Conservation (phyloP, 2,797 vertebrate genomes). For the Syncerus caffer region DNA sequence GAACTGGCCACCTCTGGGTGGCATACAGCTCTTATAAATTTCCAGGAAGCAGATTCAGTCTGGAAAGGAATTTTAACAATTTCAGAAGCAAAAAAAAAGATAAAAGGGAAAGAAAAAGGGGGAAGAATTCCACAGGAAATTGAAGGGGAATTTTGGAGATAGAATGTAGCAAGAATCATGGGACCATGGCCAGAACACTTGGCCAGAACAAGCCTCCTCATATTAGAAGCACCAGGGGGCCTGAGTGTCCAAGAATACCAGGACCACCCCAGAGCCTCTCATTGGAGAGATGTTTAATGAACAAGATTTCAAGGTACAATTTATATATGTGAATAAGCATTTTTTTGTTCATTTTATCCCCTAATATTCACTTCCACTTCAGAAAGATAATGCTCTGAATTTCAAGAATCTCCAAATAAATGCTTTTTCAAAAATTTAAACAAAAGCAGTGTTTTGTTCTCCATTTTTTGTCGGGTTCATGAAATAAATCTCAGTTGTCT, state of each 20-base stretch:
- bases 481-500: neutral
- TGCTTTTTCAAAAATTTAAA: neutral
- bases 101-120: neutral
- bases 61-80: conserved; percentile 48
- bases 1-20: conserved; percentile 33
- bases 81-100: neutral
- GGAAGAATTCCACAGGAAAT: conserved; percentile 65
- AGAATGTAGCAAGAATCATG: neutral
- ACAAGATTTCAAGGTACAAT: neutral
- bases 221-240: neutral
- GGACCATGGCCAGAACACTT: neutral
- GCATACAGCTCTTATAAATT: conserved; percentile 49
- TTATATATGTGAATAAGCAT: neutral
- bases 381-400: neutral
- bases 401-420: neutral
- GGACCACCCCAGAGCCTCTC: neutral
- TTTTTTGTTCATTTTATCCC: neutral
- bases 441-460: neutral
- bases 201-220: conserved; percentile 4
- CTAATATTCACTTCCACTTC: neutral
- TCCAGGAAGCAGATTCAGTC: neutral
- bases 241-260: neutral
- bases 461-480: neutral
- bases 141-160: conserved; percentile 56
- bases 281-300: neutral